Evolutionary conservation across 1,140 invertebrate species (phyloP).

Genomic region (Zaprionus kolodkinae): DNA sequence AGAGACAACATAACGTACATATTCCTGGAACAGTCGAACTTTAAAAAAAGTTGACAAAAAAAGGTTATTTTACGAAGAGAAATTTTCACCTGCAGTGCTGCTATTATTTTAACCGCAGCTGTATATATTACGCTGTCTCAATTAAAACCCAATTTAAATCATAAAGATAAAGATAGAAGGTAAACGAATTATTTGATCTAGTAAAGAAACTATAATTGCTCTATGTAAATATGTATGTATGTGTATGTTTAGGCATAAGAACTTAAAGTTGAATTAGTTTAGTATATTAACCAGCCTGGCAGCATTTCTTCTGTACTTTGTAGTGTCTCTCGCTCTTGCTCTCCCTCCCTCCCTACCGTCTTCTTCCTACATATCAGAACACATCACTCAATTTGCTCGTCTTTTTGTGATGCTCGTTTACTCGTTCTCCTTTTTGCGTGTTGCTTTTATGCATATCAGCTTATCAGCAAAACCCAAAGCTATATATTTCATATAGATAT

Average conservation of each 20-base stretch:
- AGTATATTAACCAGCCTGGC: not conserved
- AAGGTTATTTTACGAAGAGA: too few relatives aligned
- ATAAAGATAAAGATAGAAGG: not conserved
- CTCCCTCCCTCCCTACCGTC: not conserved
- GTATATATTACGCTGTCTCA: too few relatives aligned
- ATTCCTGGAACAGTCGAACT: too few relatives aligned
- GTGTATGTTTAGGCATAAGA: not conserved
- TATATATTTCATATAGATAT: not conserved
- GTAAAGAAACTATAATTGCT: not conserved
- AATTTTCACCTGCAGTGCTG: too few relatives aligned
- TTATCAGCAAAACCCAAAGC: constrained; percentile 7
- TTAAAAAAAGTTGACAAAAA: too few relatives aligned
- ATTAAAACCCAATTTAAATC: too few relatives aligned
- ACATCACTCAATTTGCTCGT: constrained; percentile 5
- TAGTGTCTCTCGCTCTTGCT: constrained; percentile 12
- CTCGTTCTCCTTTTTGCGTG: constrained; percentile 1
- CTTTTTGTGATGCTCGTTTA: constrained; percentile 8
- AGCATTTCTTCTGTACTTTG: not conserved
- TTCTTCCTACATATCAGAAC: not conserved
- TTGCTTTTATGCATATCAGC: constrained; percentile 24
- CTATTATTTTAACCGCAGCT: too few relatives aligned
- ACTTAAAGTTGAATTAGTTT: not conserved
- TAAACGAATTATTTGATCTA: not conserved
- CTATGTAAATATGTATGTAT: not conserved
- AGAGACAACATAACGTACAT: too few relatives aligned